These are phyloP conservation scores for Uropetala carovei DNA, from an alignment of 2,888 invertebrate genomes.

Conservation along the genomic window DNA sequence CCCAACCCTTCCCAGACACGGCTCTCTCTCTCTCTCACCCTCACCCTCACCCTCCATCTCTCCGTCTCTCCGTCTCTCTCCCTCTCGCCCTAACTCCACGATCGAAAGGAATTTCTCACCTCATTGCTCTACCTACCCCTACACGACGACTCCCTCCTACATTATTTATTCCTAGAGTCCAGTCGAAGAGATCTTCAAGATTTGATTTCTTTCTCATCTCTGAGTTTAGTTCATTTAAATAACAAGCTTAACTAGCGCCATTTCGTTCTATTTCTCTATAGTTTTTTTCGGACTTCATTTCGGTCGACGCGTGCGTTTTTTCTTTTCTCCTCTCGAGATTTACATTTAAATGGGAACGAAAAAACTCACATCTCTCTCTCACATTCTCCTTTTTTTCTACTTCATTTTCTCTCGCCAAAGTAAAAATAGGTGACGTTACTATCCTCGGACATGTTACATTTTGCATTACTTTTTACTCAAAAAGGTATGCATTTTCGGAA, in stretches of 20 bases:
- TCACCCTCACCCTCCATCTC: background rate
- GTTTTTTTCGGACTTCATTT: constrained; percentile 30
- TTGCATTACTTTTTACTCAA: background rate
- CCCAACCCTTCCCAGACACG: background rate
- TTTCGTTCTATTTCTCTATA: constrained; percentile 2
- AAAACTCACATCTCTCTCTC: background rate
- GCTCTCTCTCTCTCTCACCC: background rate
- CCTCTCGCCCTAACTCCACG: constrained; percentile 67
- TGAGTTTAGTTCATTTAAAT: constrained; percentile 50
- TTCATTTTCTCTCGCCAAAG: background rate
- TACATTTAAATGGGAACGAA: constrained; percentile 43
- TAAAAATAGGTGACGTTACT: background rate
- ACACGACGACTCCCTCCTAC: background rate
- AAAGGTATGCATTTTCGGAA: background rate
- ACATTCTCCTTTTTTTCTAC: background rate
- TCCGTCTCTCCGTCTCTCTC: background rate
- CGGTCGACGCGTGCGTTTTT: background rate
- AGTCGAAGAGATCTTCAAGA: background rate
- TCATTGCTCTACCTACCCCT: constrained; percentile 69
- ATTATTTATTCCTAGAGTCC: background rate
- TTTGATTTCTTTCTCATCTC: constrained; percentile 28
- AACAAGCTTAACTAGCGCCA: constrained; percentile 17
- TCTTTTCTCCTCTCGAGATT: constrained; percentile 20
- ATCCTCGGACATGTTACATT: background rate
- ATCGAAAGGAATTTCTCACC: constrained; percentile 69